Evolutionary conservation across 1,140 invertebrate species (phyloP), one percentile per base, ranked within the genome.

Genomic region (Dreissena rostriformis): DNA sequence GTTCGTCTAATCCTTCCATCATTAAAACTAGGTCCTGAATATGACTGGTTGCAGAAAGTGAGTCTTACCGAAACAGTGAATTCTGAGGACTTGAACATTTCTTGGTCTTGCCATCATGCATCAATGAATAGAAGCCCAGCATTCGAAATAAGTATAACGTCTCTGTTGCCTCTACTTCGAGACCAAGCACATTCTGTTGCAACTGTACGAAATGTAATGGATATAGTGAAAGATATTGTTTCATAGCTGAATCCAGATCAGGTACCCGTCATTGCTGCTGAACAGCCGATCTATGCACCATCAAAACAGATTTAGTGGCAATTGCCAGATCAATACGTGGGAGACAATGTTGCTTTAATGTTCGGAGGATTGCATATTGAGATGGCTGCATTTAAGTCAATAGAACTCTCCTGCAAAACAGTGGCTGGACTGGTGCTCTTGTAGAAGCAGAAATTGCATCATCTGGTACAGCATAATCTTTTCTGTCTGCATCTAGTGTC

Each of bases 321-420:
- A 19, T 90, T 87, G 76, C 87, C 87, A 15, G 52, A 88, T 19
- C 49, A 26, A 51, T 86, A 90, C 85, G 89, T 86, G 49, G 89
- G 92, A 73, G 77, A 90, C 24, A 85, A 86, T 63, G 86, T 84
- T 80, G 88, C 89, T 7, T 52, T 86, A 15, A 85, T 82, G 75
- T 70, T 77, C 17, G 67, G 77, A 67, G 82, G 88, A 7, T 67
- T 67, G 19, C 81, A 86, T 53, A 76, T 83, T 26, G 81, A 86
- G 70, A 86, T 86, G 81, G 80, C 84, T 12, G 78, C 72, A 53
- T 52, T 83, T 83, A 71, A 52, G 53, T 79, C 12, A 72, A 89
- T 72, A 90, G 91, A 79, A 78, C 70, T 39, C 73, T 87, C 15
- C 71, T 91, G 8, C 70, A 88, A 53, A 85, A 73, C 24, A 83